These are phyloP conservation scores for Galagoides demidoff DNA, from an alignment of 2,797 vertebrate species.

Conservation along the genomic window DNA sequence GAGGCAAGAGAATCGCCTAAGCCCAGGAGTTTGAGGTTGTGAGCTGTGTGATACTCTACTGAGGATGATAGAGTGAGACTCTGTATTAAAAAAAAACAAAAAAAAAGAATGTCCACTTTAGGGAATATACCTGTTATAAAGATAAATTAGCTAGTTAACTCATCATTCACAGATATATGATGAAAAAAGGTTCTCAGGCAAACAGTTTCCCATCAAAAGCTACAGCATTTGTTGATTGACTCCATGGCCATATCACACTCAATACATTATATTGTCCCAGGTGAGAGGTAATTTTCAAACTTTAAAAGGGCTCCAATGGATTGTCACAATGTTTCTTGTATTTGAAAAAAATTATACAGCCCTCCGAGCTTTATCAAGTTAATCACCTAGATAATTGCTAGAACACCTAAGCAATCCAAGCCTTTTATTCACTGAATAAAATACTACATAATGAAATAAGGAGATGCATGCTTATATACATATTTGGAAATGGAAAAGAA, in stretches of 20 bases:
- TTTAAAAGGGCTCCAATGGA: background rate
- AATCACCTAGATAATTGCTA: background rate
- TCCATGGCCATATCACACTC: background rate
- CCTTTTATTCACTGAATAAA: background rate
- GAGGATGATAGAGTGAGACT: no score
- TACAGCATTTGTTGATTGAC: background rate
- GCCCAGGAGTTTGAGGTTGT: no score
- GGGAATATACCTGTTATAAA: background rate
- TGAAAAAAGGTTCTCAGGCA: background rate
- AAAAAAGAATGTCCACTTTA: background rate
- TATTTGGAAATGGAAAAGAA: background rate
- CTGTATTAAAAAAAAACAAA: no score
- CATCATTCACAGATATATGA: background rate
- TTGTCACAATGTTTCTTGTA: background rate
- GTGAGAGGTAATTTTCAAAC: background rate
- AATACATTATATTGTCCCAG: background rate
- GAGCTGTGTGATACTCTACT: no score
- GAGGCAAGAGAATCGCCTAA: no score
- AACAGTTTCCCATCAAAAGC: background rate
- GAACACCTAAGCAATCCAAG: background rate
- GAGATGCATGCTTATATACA: rapidly evolving
- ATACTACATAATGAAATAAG: background rate
- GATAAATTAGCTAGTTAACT: background rate
- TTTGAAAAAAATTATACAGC: background rate
- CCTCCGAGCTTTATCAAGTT: background rate